phyloP scores from a whole-genome alignment of 2,888 invertebrate genomes.

The Phragmatobia fuliginosa region DNA sequence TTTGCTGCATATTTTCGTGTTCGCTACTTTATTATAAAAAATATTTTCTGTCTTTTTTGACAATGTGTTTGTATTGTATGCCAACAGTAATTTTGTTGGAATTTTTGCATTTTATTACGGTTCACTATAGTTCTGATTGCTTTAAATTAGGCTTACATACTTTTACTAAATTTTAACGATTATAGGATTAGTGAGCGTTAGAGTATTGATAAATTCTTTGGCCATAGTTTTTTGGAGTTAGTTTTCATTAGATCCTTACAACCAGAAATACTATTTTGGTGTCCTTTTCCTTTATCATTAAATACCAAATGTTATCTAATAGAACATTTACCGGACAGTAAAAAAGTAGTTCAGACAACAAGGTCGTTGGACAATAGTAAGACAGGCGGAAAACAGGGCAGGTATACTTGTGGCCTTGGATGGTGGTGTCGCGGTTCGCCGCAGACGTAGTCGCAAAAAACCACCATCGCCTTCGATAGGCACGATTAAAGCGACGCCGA shows the following conservation, averaged over 20 bases:
- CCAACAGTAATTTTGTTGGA: conserved; percentile 2
- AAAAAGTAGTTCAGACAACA: conserved; percentile 69
- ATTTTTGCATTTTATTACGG: neutral
- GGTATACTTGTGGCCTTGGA: conserved; percentile 73
- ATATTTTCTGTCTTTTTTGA: conserved; percentile 12
- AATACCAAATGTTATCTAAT: conserved; percentile 50
- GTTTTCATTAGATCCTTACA: conserved; percentile 32
- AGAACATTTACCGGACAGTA: conserved; percentile 54
- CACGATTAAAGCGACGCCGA: conserved; percentile 59
- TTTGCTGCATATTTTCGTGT: conserved; percentile 39
- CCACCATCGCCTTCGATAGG: conserved; percentile 67
- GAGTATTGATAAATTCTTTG: neutral
- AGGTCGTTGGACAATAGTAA: conserved; percentile 65
- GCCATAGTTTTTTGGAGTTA: neutral
- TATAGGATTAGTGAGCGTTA: neutral
- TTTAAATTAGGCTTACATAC: neutral
- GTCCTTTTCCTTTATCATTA: conserved; percentile 56
- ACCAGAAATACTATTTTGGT: conserved; percentile 37
- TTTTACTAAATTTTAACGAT: neutral
- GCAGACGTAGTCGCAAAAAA: conserved; percentile 70
- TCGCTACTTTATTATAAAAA: conserved; percentile 21
- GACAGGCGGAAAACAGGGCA: conserved; percentile 67
- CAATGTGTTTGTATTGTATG: conserved; percentile 11
- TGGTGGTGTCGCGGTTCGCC: conserved; percentile 71
- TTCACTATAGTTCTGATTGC: neutral